Conservation (phyloP, 2,113 vertebrate genomes). For the Rhadina sibilatrix region DNA sequence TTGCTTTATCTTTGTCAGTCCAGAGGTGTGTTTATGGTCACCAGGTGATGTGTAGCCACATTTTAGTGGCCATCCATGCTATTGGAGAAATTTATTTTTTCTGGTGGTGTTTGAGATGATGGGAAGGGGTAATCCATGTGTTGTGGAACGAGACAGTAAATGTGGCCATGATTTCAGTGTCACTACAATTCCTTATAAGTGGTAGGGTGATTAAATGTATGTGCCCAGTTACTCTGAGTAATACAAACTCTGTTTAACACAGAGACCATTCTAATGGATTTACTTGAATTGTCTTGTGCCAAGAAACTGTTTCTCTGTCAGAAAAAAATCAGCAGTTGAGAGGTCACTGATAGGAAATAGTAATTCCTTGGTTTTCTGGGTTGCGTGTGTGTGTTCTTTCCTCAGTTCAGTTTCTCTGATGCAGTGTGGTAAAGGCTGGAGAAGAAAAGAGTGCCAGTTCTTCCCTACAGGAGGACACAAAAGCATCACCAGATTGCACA, state of each 20-base stretch:
- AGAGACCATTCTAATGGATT: not conserved
- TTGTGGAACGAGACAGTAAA: not conserved
- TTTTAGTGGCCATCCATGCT: not conserved
- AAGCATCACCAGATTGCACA: not conserved
- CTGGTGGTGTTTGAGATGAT: not conserved
- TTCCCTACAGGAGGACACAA: not conserved
- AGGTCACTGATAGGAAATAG: not conserved
- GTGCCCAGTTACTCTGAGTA: not conserved
- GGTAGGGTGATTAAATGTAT: not conserved
- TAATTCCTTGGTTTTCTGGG: not conserved
- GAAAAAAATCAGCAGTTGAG: not conserved
- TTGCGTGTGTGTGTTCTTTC: not conserved
- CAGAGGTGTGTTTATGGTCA: not conserved
- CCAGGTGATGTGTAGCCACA: not conserved
- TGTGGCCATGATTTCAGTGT: not conserved
- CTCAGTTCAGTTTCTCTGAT: not conserved
- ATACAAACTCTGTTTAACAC: not conserved
- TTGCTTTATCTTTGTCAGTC: not conserved
- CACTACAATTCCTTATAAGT: not conserved
- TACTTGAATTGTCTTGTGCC: not conserved
- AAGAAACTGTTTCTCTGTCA: not conserved
- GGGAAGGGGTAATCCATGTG: not conserved
- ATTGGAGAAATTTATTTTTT: not conserved
- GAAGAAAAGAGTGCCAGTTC: not conserved
- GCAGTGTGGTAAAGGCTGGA: not conserved